A percentile compares a stretch with the other conserved stretches of the same genome.
phyloP scores from a whole-genome alignment of 2,797 vertebrate genomes.

The Hydrocynus forskahlii region DNA sequence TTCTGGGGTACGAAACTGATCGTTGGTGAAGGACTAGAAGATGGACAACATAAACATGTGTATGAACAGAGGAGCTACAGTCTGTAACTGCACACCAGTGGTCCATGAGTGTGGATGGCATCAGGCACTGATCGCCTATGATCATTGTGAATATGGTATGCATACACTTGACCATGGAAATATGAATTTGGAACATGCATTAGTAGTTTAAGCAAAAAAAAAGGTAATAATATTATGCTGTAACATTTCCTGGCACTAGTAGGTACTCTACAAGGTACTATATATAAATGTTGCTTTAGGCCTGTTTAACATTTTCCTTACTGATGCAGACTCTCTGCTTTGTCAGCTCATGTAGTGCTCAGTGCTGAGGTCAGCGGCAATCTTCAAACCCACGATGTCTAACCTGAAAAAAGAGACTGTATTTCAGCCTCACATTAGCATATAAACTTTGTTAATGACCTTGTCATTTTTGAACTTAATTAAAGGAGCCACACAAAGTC shows the following conservation, averaged over 20 bases:
- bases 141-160: too few species aligned
- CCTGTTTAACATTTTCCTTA: conserved; percentile 76
- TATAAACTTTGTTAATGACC: conserved; percentile 81
- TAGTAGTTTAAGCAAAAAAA: too few species aligned
- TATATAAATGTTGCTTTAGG: conserved; percentile 62
- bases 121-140: too few species aligned
- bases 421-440: conserved; percentile 72
- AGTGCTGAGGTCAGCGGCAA: conserved; percentile 75
- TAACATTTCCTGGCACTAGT: conserved; percentile 25
- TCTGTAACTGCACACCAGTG: too few species aligned
- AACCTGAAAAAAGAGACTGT: conserved; percentile 55
- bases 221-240: neutral
- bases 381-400: conserved; percentile 60
- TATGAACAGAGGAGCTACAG: too few species aligned
- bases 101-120: too few species aligned
- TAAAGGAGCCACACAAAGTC: conserved; percentile 66
- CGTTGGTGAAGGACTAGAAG: too few species aligned
- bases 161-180: too few species aligned
- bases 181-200: too few species aligned
- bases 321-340: conserved; percentile 70
- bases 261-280: conserved; percentile 19
- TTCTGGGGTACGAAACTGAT: too few species aligned
- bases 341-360: conserved; percentile 68
- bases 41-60: too few species aligned
- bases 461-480: conserved; percentile 80